Evolutionary conservation across 2,113 vertebrate species (phyloP).

Genomic region (Onychostruthus taczanowskii): DNA sequence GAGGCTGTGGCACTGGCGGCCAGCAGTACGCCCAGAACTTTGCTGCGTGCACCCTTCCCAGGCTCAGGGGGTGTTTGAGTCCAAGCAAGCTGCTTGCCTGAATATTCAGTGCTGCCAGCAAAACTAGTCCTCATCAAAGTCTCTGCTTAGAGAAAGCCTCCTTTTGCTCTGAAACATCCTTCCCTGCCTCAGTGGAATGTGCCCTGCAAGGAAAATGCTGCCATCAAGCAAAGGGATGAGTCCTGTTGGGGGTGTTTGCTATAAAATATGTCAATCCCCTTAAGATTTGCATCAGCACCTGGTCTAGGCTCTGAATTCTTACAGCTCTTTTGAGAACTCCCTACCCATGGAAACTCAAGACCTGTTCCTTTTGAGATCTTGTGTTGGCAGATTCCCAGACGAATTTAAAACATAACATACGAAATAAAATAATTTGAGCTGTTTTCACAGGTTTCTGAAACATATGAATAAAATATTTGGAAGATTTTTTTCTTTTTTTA

Average conservation of each 20-base stretch:
- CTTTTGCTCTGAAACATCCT: neutral
- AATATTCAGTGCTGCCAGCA: neutral
- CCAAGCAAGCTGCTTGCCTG: neutral
- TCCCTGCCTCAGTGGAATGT: rapidly evolving
- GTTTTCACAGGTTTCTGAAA: neutral
- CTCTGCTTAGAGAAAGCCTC: neutral
- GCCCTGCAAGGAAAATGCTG: neutral
- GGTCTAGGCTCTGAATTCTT: neutral
- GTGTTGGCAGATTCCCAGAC: neutral
- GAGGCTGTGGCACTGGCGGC: neutral
- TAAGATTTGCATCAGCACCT: neutral
- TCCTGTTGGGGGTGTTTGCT: neutral
- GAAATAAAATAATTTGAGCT: neutral
- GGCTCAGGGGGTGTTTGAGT: neutral
- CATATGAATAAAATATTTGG: neutral
- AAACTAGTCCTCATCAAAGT: neutral
- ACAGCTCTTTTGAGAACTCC: neutral
- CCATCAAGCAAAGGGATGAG: neutral
- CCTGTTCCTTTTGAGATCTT: neutral
- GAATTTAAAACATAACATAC: neutral
- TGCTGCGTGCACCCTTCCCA: neutral
- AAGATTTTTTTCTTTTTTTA: neutral
- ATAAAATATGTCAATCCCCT: neutral
- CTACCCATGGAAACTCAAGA: neutral
- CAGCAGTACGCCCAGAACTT: neutral